Evolutionary conservation across 1,140 invertebrate species (phyloP), one percentile per base, ranked within the genome.

Genomic region (Brachionus plicatilis): DNA sequence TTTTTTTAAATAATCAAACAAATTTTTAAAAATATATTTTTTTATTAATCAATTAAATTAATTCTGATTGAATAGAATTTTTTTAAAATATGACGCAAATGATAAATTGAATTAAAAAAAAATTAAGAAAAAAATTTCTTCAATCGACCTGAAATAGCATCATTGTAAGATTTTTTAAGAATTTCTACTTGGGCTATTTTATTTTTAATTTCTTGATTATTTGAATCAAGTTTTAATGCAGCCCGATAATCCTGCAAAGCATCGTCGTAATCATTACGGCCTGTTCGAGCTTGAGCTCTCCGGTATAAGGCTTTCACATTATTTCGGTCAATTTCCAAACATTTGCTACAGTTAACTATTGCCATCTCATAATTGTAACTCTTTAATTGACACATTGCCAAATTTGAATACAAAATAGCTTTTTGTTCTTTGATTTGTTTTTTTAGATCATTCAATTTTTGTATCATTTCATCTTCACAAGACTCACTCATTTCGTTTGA

Each of bases 261-360:
- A 43, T 91, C 87, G 72, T 95, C 92, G 2, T 93, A 93, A 68
- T 97, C 95, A 65, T 93, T 93, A 3, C 95, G 87, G 0, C 90
- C 92, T 45, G 96, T 87, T 84, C 93, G 90, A 1, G 95, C 95
- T 90, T 93, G 93, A 0, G 95, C 97, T 86, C 94, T 91, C 86
- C 97, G 92, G 87, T 95, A 99, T 0, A 95, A 89, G 0, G 93
- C 97, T 89, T 99, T 99, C 2, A 94, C 93, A 90, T 95, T 97
- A 8, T 92, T 92, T 0, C 91, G 88, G 87, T 96, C 93, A 8
- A 95, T 86, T 68, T 93, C 92, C 2, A 97, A 88, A 11, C 93
- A 95, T 86, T 93, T 92, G n/a, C 92, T 92, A 84, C 92, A 92
- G 17, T 86, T 85, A 3, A 86, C 72, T 85, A 92, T 93, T 1